Conservation (phyloP, 2,113 vertebrate genomes). For the Pelvicachromis taeniatus region DNA sequence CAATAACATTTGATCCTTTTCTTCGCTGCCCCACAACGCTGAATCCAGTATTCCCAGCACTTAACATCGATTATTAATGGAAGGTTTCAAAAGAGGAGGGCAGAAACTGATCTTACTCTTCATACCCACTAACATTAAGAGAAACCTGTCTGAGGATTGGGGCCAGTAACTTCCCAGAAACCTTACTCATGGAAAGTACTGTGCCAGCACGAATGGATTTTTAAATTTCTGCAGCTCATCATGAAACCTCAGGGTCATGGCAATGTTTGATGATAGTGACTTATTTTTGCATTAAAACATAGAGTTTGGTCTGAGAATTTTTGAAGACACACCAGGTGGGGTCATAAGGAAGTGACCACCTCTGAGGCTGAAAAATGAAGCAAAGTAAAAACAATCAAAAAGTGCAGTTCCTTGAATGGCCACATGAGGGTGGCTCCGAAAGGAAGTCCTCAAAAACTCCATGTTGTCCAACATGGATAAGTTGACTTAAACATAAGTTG, state of each 20-base stretch:
- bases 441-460: background rate
- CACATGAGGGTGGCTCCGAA: background rate
- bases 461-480: background rate
- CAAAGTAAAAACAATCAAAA: background rate
- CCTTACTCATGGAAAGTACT: background rate
- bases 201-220: background rate
- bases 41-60: conserved; percentile 56
- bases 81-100: conserved; percentile 34
- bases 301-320: background rate
- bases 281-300: background rate
- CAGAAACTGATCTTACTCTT: conserved; percentile 47
- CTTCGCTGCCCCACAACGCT: conserved; percentile 17
- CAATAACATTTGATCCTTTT: conserved; percentile 33
- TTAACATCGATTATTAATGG: conserved; percentile 75
- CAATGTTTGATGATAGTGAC: background rate
- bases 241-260: background rate
- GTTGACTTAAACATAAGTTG: too few relatives aligned
- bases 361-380: background rate
- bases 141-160: conserved; percentile 7
- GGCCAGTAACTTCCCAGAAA: conserved; percentile 38
- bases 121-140: conserved; percentile 31
- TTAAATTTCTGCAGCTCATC: background rate
- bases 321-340: background rate
- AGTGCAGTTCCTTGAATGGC: background rate
- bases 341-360: background rate